Conservation (phyloP, 2,888 invertebrate genomes). For the Cremastobaeus sp. region DNA sequence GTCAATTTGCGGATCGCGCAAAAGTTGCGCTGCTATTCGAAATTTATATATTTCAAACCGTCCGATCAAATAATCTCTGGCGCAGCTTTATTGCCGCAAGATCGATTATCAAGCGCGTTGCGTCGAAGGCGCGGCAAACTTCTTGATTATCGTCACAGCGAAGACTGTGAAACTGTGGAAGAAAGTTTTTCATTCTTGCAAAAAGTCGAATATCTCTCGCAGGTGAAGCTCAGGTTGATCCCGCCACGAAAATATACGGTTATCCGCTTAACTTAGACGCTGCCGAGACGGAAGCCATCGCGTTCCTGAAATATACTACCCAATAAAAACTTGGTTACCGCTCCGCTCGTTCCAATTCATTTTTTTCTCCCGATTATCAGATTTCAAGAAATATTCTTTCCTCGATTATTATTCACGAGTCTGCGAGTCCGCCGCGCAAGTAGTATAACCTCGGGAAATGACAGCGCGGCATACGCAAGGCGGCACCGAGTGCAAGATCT, state of each 20-base stretch:
- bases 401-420: too few relatives aligned
- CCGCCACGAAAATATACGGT: conserved; percentile 72
- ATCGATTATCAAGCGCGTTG: conserved; percentile 28
- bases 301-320: conserved; percentile 72
- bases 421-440: too few relatives aligned
- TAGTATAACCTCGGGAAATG: too few relatives aligned
- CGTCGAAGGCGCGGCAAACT: conserved; percentile 22
- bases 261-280: conserved; percentile 76
- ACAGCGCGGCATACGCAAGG: background rate
- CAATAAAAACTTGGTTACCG: conserved; percentile 77
- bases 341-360: conserved; percentile 40
- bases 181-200: conserved; percentile 48
- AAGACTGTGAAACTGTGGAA: conserved; percentile 23
- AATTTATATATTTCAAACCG: conserved; percentile 48
- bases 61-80: conserved; percentile 17
- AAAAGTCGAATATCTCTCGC: conserved; percentile 58
- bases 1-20: background rate
- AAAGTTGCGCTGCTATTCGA: background rate
- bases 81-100: conserved; percentile 26
- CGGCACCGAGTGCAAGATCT: conserved; percentile 5
- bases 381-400: conserved; percentile 44
- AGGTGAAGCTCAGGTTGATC: conserved; percentile 65
- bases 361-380: conserved; percentile 30
- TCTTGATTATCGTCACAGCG: conserved; percentile 43
- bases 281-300: conserved; percentile 75